Conservation (phyloP, 2,888 invertebrate genomes). For the Leptarthrus brevirostris region DNA sequence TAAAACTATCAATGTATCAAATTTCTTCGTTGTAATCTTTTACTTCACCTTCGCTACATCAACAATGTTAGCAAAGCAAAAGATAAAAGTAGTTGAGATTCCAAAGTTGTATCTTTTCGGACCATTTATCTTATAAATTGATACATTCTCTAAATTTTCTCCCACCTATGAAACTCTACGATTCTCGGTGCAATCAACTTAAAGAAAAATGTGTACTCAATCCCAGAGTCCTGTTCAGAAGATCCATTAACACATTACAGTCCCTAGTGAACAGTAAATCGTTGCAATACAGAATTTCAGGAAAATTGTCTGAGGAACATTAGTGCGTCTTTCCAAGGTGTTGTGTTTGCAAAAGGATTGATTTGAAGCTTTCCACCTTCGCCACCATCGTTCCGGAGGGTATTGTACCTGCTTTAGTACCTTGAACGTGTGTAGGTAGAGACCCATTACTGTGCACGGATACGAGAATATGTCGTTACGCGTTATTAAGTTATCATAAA, state of each 20-base stretch:
- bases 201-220: neutral
- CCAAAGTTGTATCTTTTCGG: no score
- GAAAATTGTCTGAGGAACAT: conserved; percentile 2
- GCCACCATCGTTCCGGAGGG: neutral
- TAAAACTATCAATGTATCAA: no score
- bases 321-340: conserved; percentile 10
- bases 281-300: neutral
- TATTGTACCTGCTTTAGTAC: neutral
- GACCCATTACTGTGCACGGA: neutral
- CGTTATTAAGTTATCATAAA: conserved; percentile 40
- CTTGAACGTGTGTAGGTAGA: no score
- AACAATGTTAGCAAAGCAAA: no score
- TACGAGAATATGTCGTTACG: neutral
- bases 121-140: no score
- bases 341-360: neutral
- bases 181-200: neutral
- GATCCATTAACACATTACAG: conserved; percentile 1
- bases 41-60: no score
- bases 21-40: no score
- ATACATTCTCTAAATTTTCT: no score
- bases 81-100: no score
- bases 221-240: neutral
- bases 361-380: neutral
- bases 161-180: neutral
- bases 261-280: conserved; percentile 17